Conservation (phyloP, 1,140 invertebrate species). For the Bombus soroeensis region DNA sequence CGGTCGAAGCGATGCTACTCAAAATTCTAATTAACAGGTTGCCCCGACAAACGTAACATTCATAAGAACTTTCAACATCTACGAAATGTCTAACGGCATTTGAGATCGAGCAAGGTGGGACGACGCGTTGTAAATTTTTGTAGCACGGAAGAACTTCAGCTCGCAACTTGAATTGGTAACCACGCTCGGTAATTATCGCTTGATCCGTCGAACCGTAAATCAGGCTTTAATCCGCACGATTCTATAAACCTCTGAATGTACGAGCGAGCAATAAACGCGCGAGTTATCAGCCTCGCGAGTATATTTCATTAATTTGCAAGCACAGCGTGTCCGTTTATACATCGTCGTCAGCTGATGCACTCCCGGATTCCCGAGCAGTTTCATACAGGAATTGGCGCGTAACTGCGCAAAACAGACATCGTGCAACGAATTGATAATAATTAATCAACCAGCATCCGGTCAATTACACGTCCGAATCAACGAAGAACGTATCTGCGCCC, state of each 20-base stretch:
- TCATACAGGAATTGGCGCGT: not conserved
- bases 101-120: not conserved
- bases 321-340: not conserved
- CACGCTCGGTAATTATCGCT: not conserved
- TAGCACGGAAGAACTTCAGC: too few species aligned
- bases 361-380: not conserved
- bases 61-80: too few species aligned
- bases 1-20: too few species aligned
- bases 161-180: too few species aligned
- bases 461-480: not conserved
- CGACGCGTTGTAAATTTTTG: too few species aligned
- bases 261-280: not conserved
- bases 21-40: not conserved
- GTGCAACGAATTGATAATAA: conserved; percentile 31
- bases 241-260: not conserved
- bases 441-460: conserved; percentile 23
- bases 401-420: conserved; percentile 4
- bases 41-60: not conserved
- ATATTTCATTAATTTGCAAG: conserved; percentile 26
- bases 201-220: not conserved
- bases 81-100: not conserved
- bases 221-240: not conserved
- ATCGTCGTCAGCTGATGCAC: not conserved
- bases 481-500: too few species aligned
- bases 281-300: not conserved